phyloP scores from a whole-genome alignment of 2,113 vertebrate genomes.

The Acrocephalus kingi region DNA sequence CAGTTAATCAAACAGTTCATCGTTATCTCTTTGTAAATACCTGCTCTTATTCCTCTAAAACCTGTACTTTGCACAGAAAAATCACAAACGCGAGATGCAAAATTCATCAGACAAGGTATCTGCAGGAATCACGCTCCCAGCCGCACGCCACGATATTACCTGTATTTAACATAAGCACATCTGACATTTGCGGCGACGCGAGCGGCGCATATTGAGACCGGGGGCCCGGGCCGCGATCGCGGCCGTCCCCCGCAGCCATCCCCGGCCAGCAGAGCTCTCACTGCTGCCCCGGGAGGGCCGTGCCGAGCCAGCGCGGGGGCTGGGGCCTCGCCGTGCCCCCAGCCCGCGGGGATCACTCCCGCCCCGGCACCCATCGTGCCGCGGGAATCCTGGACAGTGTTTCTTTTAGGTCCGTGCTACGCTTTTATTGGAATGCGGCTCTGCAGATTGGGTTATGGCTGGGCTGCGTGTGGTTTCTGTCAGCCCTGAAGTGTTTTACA shows the following conservation, averaged over 20 bases:
- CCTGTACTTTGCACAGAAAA: not conserved
- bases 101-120: constrained; percentile 26
- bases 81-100: constrained; percentile 17
- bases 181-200: not conserved
- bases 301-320: too few relatives aligned
- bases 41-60: constrained; percentile 7
- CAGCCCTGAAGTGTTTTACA: constrained; percentile 55
- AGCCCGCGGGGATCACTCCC: not conserved
- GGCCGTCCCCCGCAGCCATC: not conserved
- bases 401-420: not conserved
- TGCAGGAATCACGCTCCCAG: not conserved
- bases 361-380: not conserved
- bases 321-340: not conserved
- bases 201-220: not conserved
- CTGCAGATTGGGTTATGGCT: constrained; percentile 14
- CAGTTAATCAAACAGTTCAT: constrained; percentile 19
- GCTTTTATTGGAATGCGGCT: constrained; percentile 51
- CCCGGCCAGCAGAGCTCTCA: not conserved
- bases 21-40: not conserved
- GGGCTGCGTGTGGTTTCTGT: constrained; percentile 44
- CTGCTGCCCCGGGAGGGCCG: not conserved
- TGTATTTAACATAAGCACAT: constrained; percentile 32
- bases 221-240: not conserved
- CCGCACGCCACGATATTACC: not conserved
- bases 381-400: not conserved